phyloP scores from a whole-genome alignment of 1,140 invertebrate genomes.

The Euwallacea fornicatus region DNA sequence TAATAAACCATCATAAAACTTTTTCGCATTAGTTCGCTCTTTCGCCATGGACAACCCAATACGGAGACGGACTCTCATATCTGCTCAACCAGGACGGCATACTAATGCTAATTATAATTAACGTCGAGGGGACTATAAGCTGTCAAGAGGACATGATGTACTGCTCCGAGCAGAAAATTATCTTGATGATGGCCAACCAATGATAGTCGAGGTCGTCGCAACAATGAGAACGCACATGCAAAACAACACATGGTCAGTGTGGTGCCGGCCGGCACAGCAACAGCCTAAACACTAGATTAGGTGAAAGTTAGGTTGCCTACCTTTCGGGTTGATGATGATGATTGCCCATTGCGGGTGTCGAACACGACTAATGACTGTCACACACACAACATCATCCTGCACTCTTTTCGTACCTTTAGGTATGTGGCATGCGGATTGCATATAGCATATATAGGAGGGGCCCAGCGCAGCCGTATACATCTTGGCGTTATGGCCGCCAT shows the following conservation, averaged over 20 bases:
- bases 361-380: constrained; percentile 56
- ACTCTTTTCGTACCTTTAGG: constrained; percentile 53
- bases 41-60: too few species aligned
- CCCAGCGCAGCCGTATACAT: constrained; percentile 72
- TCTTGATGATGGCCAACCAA: constrained; percentile 36
- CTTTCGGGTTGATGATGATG: constrained; percentile 36
- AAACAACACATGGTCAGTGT: constrained; percentile 38
- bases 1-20: too few species aligned
- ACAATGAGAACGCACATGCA: constrained; percentile 39
- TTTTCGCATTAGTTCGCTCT: too few species aligned
- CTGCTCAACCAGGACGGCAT: too few species aligned
- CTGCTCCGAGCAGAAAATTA: constrained; percentile 17
- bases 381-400: constrained; percentile 48
- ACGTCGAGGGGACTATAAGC: constrained; percentile 5
- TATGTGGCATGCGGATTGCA: constrained; percentile 55
- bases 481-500: constrained; percentile 71
- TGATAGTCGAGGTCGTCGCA: constrained; percentile 31
- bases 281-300: constrained; percentile 44
- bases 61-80: too few species aligned
- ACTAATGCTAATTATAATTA: constrained; percentile 19
- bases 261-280: constrained; percentile 37
- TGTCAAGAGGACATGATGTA: constrained; percentile 27
- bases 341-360: constrained; percentile 50
- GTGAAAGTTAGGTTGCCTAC: constrained; percentile 50
- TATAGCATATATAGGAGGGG: constrained; percentile 55